Conservation (phyloP, 1,140 invertebrate species). For the Oreohelix idahoensis region DNA sequence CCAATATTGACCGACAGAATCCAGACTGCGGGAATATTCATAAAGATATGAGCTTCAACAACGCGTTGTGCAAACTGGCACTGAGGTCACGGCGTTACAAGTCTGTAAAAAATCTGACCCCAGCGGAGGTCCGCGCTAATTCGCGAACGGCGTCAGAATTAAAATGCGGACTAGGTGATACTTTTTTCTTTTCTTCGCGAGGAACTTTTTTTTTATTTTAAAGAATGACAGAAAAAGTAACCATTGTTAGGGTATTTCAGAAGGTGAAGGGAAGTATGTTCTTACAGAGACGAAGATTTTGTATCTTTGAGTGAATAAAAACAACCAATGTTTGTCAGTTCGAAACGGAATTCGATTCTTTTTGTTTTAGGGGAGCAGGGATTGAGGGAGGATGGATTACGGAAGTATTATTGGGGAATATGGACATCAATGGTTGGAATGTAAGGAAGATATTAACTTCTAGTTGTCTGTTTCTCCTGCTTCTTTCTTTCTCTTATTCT, state of each 20-base stretch:
- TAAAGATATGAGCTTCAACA: not conserved
- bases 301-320: not conserved
- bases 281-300: not conserved
- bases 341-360: too few species aligned
- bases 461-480: too few species aligned
- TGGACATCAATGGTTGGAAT: too few species aligned
- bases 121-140: not conserved
- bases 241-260: not conserved
- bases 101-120: not conserved
- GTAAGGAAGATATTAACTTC: too few species aligned
- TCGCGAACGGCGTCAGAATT: not conserved
- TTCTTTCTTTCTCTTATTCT: too few species aligned
- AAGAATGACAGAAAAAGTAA: not conserved
- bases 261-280: not conserved
- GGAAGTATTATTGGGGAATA: too few species aligned
- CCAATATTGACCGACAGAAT: conserved; percentile 6
- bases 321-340: not conserved
- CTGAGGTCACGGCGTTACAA: not conserved
- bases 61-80: not conserved
- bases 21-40: not conserved
- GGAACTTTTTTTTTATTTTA: not conserved
- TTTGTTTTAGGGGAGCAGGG: too few species aligned
- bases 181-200: not conserved
- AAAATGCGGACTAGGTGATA: not conserved
- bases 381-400: too few species aligned